Conservation (phyloP, 2,888 invertebrate genomes). For the Agonopterix subpropinquella region DNA sequence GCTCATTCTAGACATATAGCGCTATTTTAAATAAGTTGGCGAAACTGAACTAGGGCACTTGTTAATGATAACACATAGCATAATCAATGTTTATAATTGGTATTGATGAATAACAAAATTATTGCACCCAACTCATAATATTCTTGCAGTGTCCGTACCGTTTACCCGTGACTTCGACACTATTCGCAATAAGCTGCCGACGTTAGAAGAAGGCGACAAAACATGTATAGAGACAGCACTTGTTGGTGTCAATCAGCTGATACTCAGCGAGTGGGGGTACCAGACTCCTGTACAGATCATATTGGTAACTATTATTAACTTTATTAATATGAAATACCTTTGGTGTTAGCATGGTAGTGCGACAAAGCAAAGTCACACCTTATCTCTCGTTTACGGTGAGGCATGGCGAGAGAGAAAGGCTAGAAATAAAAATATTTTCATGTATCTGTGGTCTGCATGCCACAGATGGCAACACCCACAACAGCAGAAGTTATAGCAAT, state of each 20-base stretch:
- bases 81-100: too few relatives aligned
- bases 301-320: conserved; percentile 34
- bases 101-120: too few relatives aligned
- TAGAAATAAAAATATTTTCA: too few relatives aligned
- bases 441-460: too few relatives aligned
- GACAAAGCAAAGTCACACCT: background rate
- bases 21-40: too few relatives aligned
- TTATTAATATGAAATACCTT: background rate
- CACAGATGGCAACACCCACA: too few relatives aligned
- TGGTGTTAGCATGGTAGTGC: too few relatives aligned
- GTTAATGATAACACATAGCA: too few relatives aligned
- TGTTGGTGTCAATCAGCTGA: conserved; percentile 84
- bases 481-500: too few relatives aligned
- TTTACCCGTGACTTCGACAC: conserved; percentile 93
- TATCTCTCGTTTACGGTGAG: background rate
- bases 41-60: too few relatives aligned
- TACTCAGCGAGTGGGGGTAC: conserved; percentile 93
- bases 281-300: conserved; percentile 86
- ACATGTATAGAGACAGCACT: conserved; percentile 89
- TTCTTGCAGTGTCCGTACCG: conserved; percentile 79
- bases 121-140: background rate
- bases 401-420: too few relatives aligned
- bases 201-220: conserved; percentile 90
- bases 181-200: conserved; percentile 84
- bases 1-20: too few relatives aligned